Evolutionary conservation across 2,797 vertebrate genomes (phyloP), one percentile per base, ranked within the genome.

Genomic region (Anomalospiza imberbis): DNA sequence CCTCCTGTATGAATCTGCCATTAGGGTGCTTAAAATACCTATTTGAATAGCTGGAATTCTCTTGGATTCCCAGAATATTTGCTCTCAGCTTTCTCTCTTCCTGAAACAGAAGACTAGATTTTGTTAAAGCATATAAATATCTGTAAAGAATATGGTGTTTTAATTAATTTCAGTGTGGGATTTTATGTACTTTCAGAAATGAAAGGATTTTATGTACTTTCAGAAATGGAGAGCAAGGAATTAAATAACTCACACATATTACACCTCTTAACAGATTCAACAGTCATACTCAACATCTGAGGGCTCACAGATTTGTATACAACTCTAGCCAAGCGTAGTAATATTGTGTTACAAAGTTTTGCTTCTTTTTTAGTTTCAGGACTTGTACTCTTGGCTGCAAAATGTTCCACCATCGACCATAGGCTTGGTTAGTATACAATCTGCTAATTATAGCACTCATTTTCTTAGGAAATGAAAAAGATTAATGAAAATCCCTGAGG

Each of bases 71-170:
- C n/a, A 93, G 34, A 63, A 57, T 71, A 16, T 88, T 78, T 80
- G 22, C 28, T 86, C 32, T 68, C 31, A 68, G 15, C 19, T 76
- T 86, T 88, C 58, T 61, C 13, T 70, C 68, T 32, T 89, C 29
- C 55, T 89, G 48, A 92, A 88, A 55, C 25, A 70, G 58, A 62
- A 70, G 40, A 57, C 62, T 92, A 68, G 34, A 63, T 62, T 85
- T 92, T 83, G 44, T 88, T 84, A 88, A 92, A 73, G 12, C 7
- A 26, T 50, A 36, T 58, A 57, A 94, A 88, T 89, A 84, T 20
- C 31, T 38, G 6, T 47, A 51, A 94, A 93, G 15, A 78, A n/a
- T 57, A 28, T 55, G n/a, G 44, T 54, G 75, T 55, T 73, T 71
- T 72, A 84, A 75, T 83, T n/a, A 67, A 89, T 67, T 93, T 81